A percentile compares a stretch with the other conserved stretches of the same genome.
Conservation (phyloP, 2,113 vertebrate species). For the Pelmatolapia mariae region DNA sequence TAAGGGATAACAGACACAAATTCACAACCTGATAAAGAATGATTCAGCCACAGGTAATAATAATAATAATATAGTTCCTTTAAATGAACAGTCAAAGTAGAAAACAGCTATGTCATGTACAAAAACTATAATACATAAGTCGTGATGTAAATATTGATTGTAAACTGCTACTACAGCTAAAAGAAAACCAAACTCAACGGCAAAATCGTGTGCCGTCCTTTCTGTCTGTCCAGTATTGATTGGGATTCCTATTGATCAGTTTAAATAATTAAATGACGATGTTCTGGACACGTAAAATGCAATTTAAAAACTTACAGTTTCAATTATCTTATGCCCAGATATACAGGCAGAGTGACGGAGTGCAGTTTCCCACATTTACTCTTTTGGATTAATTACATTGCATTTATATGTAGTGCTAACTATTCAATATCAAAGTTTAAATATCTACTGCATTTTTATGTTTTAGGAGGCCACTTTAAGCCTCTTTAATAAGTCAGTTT, state of each 20-base stretch:
- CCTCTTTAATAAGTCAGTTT: neutral
- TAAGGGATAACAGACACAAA: neutral
- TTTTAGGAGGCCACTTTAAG: neutral
- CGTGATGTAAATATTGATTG: slow-evolving; percentile 15
- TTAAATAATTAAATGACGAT: neutral
- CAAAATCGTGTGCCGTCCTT: neutral
- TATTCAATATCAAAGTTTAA: neutral
- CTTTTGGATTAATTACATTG: neutral
- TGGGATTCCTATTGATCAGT: neutral
- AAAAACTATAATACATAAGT: slow-evolving; percentile 20
- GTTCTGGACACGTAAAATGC: neutral
- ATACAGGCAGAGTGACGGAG: neutral
- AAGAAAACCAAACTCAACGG: neutral
- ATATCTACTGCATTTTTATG: neutral
- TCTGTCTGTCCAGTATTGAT: neutral
- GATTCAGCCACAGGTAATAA: neutral
- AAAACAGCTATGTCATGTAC: neutral
- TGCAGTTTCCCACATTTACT: neutral
- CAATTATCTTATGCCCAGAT: neutral
- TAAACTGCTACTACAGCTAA: slow-evolving; percentile 33
- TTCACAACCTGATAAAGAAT: neutral
- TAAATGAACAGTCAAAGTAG: slow-evolving; percentile 5
- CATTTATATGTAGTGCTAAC: neutral
- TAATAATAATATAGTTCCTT: neutral
- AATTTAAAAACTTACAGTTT: neutral